Evolutionary conservation across 2,113 vertebrate genomes (phyloP), one percentile per base, ranked within the genome.

Genomic region (Synodontis membranacea): DNA sequence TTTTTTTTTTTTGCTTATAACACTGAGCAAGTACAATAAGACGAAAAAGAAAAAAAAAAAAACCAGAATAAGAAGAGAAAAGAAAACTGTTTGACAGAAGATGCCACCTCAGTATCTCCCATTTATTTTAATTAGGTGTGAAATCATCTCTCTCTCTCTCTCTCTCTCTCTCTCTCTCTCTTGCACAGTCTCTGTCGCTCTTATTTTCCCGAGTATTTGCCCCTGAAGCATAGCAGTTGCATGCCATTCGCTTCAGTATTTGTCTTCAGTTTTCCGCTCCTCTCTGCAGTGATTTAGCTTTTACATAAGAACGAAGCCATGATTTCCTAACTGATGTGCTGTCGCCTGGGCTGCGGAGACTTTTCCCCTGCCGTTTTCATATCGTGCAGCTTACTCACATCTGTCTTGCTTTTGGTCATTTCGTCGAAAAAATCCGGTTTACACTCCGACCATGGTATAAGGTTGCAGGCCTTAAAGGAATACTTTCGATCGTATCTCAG

Each of bases 41-140:
- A 34, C 12, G 28, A 62, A 10, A 56, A 81, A 50, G 23, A 46
- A 50, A 44, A 28, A 3, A 17, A 19, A 37, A 72, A 72, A 42
- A 72, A 78, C 0, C 5, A n/a, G n/a, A n/a, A n/a, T n/a, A n/a
- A n/a, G n/a, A n/a, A n/a, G n/a, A n/a, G n/a, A n/a, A n/a, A n/a
- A n/a, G n/a, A n/a, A n/a, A n/a, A n/a, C n/a, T 37, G 56, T 34
- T 64, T 86, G 86, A 90, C 84, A 81, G 84, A 50, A 56, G 42
- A 85, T 82, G 58, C 86, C 89, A 87, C 81, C 88, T 82, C 39
- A 54, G 62, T 83, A 80, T 84, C 81, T 54, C 58, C 81, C 88
- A 87, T 90, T 90, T 88, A 87, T 87, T 83, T 76, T 83, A 60
- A 90, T 89, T 87, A 89, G 80, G 28, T 50, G 44, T 34, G 74